Conservation (phyloP, 2,113 vertebrate species). For the Mionectes macconnelli region DNA sequence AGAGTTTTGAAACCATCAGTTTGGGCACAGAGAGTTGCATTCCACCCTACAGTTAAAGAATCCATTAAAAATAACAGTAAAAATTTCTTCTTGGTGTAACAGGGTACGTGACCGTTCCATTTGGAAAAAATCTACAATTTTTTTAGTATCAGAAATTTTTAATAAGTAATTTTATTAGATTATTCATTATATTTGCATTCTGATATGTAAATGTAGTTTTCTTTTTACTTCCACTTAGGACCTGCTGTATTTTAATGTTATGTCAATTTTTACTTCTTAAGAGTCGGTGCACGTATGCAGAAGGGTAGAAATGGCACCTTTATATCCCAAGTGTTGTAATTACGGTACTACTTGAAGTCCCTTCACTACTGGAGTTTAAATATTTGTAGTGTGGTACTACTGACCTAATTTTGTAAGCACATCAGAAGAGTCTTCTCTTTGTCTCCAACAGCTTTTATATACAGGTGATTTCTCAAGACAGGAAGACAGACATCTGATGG, state of each 20-base stretch:
- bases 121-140: background rate
- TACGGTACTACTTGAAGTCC: background rate
- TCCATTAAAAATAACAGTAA: background rate
- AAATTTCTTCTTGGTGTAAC: background rate
- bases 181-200: background rate
- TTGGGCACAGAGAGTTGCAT: background rate
- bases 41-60: background rate
- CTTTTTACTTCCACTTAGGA: background rate
- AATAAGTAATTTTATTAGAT: background rate
- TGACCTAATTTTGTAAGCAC: background rate
- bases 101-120: background rate
- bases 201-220: background rate
- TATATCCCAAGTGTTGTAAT: background rate
- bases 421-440: background rate
- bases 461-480: constrained; percentile 98
- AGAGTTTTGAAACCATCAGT: background rate
- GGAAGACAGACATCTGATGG: constrained; percentile 97
- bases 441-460: constrained; percentile 84
- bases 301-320: background rate
- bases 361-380: background rate
- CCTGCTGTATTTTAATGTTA: background rate
- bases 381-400: background rate
- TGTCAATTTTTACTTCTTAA: background rate
- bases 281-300: background rate
- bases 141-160: background rate